Percentiles rank a stretch among this genome's conserved stretches.
These are phyloP conservation scores for Eonycteris spelaea DNA, from an alignment of 2,113 vertebrate species.

Conservation along the genomic window DNA sequence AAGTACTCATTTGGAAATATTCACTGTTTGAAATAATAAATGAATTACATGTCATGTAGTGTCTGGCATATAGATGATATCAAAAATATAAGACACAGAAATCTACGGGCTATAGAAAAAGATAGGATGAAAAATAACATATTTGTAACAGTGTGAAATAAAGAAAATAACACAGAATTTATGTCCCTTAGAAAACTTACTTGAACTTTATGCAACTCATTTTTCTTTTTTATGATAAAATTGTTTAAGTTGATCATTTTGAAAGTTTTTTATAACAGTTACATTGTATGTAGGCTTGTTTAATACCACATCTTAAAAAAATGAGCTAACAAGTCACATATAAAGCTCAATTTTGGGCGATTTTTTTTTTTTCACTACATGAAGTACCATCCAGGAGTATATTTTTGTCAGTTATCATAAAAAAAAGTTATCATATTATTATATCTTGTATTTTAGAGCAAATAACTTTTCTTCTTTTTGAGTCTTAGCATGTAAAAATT, in stretches of 20 bases:
- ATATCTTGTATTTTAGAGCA: neutral
- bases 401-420: neutral
- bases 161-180: neutral
- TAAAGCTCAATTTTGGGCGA: neutral
- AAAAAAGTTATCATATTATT: neutral
- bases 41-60: neutral
- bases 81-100: neutral
- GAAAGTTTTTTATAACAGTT: neutral
- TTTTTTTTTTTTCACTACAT: neutral
- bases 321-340: neutral
- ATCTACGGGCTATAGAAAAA: neutral
- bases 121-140: neutral
- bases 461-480: neutral
- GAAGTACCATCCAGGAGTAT: neutral
- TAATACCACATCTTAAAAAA: neutral
- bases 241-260: neutral
- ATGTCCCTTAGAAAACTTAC: neutral
- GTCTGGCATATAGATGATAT: neutral
- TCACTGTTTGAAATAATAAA: neutral
- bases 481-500: neutral
- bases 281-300: neutral
- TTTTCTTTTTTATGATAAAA: constrained; percentile 2
- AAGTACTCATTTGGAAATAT: neutral
- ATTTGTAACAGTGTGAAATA: neutral
- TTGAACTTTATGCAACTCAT: neutral